Percentiles rank a stretch among this genome's conserved stretches.
Evolutionary conservation across 2,113 vertebrate species (phyloP).

Genomic region (Dicrurus megarhynchus): DNA sequence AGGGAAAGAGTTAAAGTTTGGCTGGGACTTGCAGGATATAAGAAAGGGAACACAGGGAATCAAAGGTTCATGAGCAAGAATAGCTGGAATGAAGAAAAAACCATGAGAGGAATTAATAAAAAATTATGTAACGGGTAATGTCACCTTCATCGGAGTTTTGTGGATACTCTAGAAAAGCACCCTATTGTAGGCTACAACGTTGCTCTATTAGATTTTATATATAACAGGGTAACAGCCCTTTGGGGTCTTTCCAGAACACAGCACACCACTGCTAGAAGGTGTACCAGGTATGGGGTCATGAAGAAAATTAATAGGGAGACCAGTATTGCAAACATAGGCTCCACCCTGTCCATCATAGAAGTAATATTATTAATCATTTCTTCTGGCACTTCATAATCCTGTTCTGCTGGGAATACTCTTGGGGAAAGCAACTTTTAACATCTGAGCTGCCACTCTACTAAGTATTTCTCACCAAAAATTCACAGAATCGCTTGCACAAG

Average conservation of each 20-base stretch:
- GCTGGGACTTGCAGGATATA: background rate
- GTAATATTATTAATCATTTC: background rate
- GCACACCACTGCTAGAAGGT: background rate
- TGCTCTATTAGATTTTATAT: background rate
- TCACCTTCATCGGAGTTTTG: background rate
- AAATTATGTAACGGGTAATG: background rate
- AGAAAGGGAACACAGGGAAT: background rate
- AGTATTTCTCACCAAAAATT: background rate
- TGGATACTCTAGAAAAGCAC: background rate
- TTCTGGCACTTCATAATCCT: background rate
- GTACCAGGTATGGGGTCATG: background rate
- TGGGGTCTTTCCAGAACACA: background rate
- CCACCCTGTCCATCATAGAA: background rate
- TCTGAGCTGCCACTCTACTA: background rate
- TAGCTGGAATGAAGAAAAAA: background rate
- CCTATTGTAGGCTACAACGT: background rate
- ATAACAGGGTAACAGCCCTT: background rate
- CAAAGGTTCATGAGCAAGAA: background rate
- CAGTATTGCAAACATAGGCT: background rate
- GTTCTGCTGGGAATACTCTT: background rate
- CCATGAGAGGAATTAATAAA: background rate
- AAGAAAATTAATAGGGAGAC: background rate
- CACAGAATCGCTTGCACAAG: background rate
- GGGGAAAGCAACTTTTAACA: background rate
- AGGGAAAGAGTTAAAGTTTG: background rate